phyloP scores from a whole-genome alignment of 2,888 invertebrate species.

The Teinopalpus imperialis region DNA sequence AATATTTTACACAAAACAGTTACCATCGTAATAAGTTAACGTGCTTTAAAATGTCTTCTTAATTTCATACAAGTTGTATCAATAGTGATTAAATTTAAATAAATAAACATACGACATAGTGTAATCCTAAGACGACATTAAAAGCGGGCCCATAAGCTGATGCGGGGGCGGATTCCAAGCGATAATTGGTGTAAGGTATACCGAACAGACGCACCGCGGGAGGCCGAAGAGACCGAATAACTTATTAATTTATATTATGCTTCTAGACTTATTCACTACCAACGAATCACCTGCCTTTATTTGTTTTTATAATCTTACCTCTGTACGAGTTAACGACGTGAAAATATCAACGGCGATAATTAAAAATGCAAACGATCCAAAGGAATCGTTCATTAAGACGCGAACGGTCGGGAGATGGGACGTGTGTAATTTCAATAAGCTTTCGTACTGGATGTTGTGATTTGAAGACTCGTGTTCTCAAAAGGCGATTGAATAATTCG shows the following conservation, averaged over 20 bases:
- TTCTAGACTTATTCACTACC: constrained; percentile 63
- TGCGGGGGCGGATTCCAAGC: constrained; percentile 20
- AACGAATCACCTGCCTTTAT: constrained; percentile 75
- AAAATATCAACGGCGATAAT: constrained; percentile 76
- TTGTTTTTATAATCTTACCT: constrained; percentile 71
- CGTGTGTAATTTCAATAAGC: constrained; percentile 21
- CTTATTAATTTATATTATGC: constrained; percentile 78
- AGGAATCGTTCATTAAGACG: constrained; percentile 63
- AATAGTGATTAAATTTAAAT: constrained; percentile 16
- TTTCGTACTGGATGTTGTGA: constrained; percentile 36
- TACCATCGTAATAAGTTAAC: too few species aligned
- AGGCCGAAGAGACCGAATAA: constrained; percentile 58
- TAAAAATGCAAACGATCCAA: constrained; percentile 68
- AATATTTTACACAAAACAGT: too few species aligned
- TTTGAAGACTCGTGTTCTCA: constrained; percentile 28
- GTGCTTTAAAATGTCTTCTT: constrained; percentile 5
- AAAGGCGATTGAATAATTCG: constrained; percentile 18
- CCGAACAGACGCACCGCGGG: constrained; percentile 51
- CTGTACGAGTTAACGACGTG: constrained; percentile 72
- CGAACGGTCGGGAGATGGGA: constrained; percentile 35
- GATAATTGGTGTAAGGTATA: constrained; percentile 30
- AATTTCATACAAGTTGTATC: constrained; percentile 3
- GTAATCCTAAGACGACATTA: constrained; percentile 1
- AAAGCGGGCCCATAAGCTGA: constrained; percentile 19
- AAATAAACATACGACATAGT: constrained; percentile 11